Evolutionary conservation across 2,888 invertebrate genomes (phyloP), one percentile per base, ranked within the genome.

Genomic region (Escarpia spicata): DNA sequence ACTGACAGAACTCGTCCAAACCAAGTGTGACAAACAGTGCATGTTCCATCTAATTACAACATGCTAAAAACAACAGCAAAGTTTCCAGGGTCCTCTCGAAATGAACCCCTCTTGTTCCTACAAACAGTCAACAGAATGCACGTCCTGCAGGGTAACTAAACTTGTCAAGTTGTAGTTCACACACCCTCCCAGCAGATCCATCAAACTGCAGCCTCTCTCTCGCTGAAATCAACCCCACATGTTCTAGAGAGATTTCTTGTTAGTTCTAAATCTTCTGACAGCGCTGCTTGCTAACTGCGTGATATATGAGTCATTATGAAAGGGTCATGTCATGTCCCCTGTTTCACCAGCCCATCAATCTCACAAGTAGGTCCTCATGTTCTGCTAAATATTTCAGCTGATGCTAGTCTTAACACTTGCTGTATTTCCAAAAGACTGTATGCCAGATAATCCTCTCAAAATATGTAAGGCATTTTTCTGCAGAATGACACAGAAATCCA

Each of bases 101-200:
- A 75, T 75, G 3, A 75, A 75, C 75, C 75, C 75, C 26, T 75
- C 75, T 75, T 75, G 75, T 75, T 26, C 75, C 75, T 75, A 26
- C 75, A 75, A 75, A 3, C 15, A 4, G 75, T 26, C 75, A 15
- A 75, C 75, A 15, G 19, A 15, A 75, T 26, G 12, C 75, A 75
- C 75, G 19, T n/a, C 75, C 15, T 75, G n/a, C 26, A 26, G 75
- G 75, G 75, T 26, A 75, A 75, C 75, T 75, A 75, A n/a, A 75
- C 75, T 75, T 75, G 75, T 75, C 75, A 75, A 26, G 75, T 75
- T 75, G 75, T 26, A 75, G 0, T 75, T 75, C 75, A 75, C 75
- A 75, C 75, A 75, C 75, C 75, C 75, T 75, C 75, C 75, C 26
- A 75, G 75, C 75, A 75, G 75, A 75, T 75, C 15, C 75, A 75